Conservation (phyloP, 92 coral and sea anemone species). For the Plumapathes pennacea region DNA sequence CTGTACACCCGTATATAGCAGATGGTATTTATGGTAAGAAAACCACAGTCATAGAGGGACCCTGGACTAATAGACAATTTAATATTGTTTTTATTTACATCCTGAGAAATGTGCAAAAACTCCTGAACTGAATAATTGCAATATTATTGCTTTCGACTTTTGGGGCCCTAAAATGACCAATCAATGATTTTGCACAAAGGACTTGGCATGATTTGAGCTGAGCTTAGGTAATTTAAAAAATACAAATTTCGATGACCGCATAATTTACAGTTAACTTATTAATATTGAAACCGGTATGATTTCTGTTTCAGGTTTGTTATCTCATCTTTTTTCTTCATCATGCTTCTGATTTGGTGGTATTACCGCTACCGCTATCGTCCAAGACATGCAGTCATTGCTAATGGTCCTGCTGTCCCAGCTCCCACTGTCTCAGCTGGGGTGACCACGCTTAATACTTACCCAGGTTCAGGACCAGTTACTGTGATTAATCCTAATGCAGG, state of each 20-base stretch:
- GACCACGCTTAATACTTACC: no score
- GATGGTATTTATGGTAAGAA: slow-evolving; percentile 98
- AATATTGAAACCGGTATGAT: neutral
- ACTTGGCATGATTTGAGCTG: neutral
- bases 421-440: slow-evolving; percentile 7
- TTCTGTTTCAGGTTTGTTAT: slow-evolving; percentile 56
- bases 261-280: neutral
- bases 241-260: no score
- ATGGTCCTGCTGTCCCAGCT: slow-evolving; percentile 43
- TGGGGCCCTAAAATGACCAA: neutral
- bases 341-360: slow-evolving; percentile 88
- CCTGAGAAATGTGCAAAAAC: neutral
- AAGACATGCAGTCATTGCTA: no score
- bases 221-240: no score
- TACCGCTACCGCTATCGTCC: slow-evolving; percentile 91
- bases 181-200: neutral
- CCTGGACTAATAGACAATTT: neutral
- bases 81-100: neutral
- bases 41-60: neutral
- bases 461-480: no score
- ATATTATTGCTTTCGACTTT: neutral
- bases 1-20: slow-evolving; percentile 76
- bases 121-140: no score
- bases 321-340: slow-evolving; percentile 32
- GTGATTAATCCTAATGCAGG: no score